phyloP scores from a whole-genome alignment of 2,797 vertebrate species.

The Rhinella marina region DNA sequence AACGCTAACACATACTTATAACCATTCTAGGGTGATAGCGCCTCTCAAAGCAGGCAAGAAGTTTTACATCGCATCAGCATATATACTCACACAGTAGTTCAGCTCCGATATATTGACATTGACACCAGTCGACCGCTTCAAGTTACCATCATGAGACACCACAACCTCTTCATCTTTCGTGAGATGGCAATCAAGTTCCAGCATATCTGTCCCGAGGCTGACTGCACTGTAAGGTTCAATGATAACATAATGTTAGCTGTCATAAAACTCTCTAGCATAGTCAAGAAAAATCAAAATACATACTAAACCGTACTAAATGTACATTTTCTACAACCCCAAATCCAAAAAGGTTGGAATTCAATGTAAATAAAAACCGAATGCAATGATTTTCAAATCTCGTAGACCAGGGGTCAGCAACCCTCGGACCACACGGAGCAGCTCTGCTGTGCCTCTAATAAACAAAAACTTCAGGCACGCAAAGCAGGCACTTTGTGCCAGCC shows the following conservation, averaged over 20 bases:
- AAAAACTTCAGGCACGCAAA: no score
- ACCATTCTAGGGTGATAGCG: neutral
- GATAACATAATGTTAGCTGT: neutral
- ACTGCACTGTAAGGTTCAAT: slow-evolving; percentile 82
- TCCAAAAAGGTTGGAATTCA: no score
- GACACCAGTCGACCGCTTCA: slow-evolving; percentile 87
- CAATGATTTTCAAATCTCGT: no score
- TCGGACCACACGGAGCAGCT: no score
- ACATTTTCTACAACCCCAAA: no score
- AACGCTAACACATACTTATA: neutral
- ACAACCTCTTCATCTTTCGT: slow-evolving; percentile 95
- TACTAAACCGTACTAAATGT: neutral
- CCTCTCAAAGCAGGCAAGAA: neutral
- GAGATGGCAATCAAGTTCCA: slow-evolving; percentile 96
- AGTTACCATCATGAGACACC: slow-evolving; percentile 90
- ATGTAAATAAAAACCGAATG: no score
- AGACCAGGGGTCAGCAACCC: no score
- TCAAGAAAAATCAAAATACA: neutral
- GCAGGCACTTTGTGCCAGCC: no score
- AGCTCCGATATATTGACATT: slow-evolving; percentile 83
- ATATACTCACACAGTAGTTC: slow-evolving; percentile 85
- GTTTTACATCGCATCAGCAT: neutral
- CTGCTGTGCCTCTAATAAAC: no score
- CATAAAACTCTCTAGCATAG: neutral
- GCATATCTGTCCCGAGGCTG: slow-evolving; percentile 92